Conservation (phyloP, 2,113 vertebrate species). For the Uria aalge region DNA sequence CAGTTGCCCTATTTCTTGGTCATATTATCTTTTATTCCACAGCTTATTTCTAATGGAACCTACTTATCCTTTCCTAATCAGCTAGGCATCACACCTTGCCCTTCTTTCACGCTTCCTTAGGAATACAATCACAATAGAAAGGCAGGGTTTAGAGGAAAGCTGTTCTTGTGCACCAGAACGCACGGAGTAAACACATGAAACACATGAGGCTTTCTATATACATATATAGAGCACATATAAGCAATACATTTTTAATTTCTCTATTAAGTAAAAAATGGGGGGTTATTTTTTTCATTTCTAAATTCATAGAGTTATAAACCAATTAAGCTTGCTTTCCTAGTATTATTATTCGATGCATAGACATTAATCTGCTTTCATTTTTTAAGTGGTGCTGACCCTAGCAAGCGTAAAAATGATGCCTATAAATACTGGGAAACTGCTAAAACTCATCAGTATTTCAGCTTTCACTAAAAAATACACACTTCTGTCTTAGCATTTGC, state of each 20-base stretch:
- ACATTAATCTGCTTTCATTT: not conserved
- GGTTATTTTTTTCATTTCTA: not conserved
- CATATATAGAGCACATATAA: not conserved
- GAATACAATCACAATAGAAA: not conserved
- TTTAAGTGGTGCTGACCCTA: not conserved
- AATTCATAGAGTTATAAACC: not conserved
- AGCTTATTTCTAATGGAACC: not conserved
- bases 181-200: not conserved
- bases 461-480: not conserved
- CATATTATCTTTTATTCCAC: not conserved
- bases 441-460: constrained; percentile 2
- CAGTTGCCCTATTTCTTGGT: not conserved
- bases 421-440: not conserved
- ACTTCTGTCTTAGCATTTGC: not conserved
- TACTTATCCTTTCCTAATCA: not conserved
- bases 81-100: not conserved
- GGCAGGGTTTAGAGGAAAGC: not conserved
- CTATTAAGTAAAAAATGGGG: not conserved
- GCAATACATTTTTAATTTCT: not conserved
- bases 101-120: not conserved
- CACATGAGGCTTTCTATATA: not conserved
- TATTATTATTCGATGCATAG: not conserved
- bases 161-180: not conserved
- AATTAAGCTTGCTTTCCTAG: not conserved
- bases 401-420: not conserved